Conservation (phyloP, 1,140 invertebrate species). For the Atta colombica region DNA sequence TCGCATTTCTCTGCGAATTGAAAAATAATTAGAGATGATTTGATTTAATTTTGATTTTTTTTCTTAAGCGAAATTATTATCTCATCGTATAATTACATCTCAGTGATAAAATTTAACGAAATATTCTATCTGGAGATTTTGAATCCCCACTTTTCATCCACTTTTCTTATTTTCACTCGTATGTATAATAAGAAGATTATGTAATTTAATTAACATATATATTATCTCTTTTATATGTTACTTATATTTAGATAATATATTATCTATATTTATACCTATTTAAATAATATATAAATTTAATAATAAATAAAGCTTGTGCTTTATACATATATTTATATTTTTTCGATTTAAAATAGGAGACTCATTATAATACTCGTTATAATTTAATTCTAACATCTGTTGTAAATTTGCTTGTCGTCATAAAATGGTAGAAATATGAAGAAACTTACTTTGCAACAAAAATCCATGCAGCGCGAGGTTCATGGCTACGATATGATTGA, state of each 20-base stretch:
- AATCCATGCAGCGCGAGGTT: slow-evolving; percentile 87
- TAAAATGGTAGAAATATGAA: not conserved
- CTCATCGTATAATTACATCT: not conserved
- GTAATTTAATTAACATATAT: not conserved
- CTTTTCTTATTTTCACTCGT: not conserved
- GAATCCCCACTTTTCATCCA: not conserved
- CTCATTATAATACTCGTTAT: not conserved
- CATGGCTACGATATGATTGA: slow-evolving; percentile 83
- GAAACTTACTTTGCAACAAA: slow-evolving; percentile 84
- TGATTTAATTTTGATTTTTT: not conserved
- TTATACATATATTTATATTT: not conserved
- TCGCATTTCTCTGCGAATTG: not conserved
- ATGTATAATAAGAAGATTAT: not conserved
- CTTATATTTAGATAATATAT: not conserved
- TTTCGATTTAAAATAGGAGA: not conserved
- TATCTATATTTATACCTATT: not conserved
- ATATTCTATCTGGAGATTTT: not conserved
- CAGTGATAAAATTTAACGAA: not conserved
- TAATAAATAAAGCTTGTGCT: slow-evolving; percentile 10
- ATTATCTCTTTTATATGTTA: not conserved
- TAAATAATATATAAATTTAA: not conserved
- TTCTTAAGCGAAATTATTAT: not conserved
- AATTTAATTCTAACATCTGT: not conserved
- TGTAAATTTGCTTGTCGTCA: not conserved
- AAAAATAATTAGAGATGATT: not conserved